These are phyloP conservation scores for Drosophila kepulauana DNA, from an alignment of 1,140 invertebrate genomes.

Conservation along the genomic window DNA sequence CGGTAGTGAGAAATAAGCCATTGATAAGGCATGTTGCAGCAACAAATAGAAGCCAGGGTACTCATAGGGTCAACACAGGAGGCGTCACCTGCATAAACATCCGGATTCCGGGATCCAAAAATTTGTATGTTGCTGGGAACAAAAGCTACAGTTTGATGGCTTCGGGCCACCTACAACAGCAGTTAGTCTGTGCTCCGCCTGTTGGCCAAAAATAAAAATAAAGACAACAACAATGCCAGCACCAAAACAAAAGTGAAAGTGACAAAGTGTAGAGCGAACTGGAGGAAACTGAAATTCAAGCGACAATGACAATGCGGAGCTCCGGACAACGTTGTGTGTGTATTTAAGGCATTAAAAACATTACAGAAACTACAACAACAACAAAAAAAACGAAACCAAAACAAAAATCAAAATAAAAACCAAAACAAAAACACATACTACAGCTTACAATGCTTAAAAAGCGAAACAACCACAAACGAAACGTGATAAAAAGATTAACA, in stretches of 20 bases:
- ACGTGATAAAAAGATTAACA: slow-evolving; percentile 48
- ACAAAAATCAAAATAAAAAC: slow-evolving; percentile 24
- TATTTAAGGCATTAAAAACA: slow-evolving; percentile 75
- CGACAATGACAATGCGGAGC: slow-evolving; percentile 72
- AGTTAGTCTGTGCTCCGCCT: slow-evolving; percentile 19
- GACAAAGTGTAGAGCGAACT: slow-evolving; percentile 55
- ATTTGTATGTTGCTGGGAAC: slow-evolving; percentile 53
- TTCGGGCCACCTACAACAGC: slow-evolving; percentile 50
- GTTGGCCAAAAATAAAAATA: slow-evolving; percentile 45
- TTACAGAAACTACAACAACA: slow-evolving; percentile 42
- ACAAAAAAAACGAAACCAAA: slow-evolving; percentile 19
- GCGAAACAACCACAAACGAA: slow-evolving; percentile 36
- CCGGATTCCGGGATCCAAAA: slow-evolving; percentile 55
- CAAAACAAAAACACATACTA: slow-evolving; percentile 15
- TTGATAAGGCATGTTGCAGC: slow-evolving; percentile 25
- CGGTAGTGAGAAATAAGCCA: slow-evolving; percentile 6
- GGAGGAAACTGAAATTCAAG: slow-evolving; percentile 63
- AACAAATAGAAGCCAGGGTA: slow-evolving; percentile 18
- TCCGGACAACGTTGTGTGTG: slow-evolving; percentile 54
- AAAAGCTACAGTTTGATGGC: slow-evolving; percentile 46
- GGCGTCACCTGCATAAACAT: slow-evolving; percentile 39
- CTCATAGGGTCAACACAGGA: slow-evolving; percentile 37
- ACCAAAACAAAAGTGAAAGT: slow-evolving; percentile 68
- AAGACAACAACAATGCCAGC: slow-evolving; percentile 18
- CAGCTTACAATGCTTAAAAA: slow-evolving; percentile 50